Conservation (phyloP, 2,113 vertebrate species). For the Neolamprologus toae region DNA sequence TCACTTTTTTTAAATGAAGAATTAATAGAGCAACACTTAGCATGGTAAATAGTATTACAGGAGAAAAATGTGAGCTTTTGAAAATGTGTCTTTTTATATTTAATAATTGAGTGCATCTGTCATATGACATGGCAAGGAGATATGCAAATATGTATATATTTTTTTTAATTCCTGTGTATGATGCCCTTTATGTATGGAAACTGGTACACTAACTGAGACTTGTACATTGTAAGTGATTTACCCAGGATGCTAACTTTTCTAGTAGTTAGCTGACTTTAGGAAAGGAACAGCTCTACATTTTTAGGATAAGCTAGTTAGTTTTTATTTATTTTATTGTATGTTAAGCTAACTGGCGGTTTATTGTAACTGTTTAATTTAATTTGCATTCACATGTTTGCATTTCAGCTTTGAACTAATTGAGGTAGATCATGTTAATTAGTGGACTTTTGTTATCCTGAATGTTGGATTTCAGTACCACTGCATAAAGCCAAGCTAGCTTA, state of each 20-base stretch:
- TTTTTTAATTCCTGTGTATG: not conserved
- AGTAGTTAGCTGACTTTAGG: not conserved
- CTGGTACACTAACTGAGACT: not conserved
- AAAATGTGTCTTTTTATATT: not conserved
- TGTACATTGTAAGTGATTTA: not conserved
- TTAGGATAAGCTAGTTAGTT: not conserved
- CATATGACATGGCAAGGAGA: not conserved
- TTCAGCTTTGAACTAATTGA: not conserved
- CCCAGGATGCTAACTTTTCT: not conserved
- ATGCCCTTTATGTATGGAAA: not conserved
- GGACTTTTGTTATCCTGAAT: not conserved
- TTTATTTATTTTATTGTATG: not conserved
- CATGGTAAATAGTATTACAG: not conserved
- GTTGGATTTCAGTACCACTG: not conserved
- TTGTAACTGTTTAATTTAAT: not conserved
- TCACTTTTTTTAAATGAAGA: not conserved
- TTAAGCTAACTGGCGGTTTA: not conserved
- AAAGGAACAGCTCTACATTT: not conserved
- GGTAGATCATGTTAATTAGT: not conserved
- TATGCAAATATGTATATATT: not conserved
- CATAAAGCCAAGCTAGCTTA: not conserved
- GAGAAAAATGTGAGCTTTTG: not conserved
- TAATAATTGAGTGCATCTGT: not conserved
- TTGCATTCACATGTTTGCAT: not conserved
- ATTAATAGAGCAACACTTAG: not conserved